Evolutionary conservation across 2,113 vertebrate species (phyloP).

Genomic region (Corvus moneduloides): DNA sequence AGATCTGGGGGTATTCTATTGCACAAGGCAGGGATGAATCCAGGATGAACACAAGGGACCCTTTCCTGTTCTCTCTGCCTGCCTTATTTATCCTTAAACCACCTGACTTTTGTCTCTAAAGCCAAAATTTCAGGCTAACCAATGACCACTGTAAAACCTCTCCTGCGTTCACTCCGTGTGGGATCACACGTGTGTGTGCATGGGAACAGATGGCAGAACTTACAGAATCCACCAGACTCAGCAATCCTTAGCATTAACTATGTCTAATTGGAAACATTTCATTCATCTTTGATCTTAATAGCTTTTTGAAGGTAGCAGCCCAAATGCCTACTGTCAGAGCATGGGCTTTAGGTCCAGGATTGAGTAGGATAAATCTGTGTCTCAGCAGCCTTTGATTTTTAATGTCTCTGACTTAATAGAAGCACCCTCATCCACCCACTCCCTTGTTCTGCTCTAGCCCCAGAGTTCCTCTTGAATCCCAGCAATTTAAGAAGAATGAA

Average conservation of each 20-base stretch:
- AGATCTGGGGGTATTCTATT: neutral
- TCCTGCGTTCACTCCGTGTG: neutral
- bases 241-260: neutral
- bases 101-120: neutral
- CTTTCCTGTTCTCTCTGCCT: neutral
- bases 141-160: neutral
- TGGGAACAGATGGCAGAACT: neutral
- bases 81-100: neutral
- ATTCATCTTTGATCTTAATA: slow-evolving; percentile 64
- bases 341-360: neutral
- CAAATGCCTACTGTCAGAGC: slow-evolving; percentile 3
- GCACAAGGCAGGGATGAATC: neutral
- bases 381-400: slow-evolving; percentile 53
- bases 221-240: neutral
- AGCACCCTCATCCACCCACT: neutral
- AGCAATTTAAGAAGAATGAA: neutral
- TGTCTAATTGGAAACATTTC: slow-evolving; percentile 47
- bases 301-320: slow-evolving; percentile 15
- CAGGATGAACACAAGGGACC: neutral
- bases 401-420: neutral
- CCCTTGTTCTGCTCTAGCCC: neutral
- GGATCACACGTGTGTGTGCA: neutral
- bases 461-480: neutral
- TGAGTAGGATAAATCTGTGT: slow-evolving; percentile 21
- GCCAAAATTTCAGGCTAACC: neutral